These are phyloP conservation scores for Buathra laborator DNA, from an alignment of 2,888 invertebrate genomes.

Conservation along the genomic window DNA sequence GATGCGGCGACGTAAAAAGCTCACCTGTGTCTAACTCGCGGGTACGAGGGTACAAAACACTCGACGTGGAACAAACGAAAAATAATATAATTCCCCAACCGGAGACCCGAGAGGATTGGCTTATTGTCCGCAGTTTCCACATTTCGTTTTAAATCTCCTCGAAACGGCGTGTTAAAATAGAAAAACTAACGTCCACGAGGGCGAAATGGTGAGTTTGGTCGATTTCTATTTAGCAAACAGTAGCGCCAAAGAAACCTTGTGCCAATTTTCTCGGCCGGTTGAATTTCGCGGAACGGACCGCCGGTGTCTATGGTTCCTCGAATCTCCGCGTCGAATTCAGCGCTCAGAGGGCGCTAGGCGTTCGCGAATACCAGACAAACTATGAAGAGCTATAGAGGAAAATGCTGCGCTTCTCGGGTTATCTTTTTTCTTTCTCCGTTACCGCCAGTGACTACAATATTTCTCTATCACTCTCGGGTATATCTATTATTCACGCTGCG, in stretches of 20 bases:
- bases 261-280: slow-evolving; percentile 80
- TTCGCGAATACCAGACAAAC: slow-evolving; percentile 7
- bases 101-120: not conserved
- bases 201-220: slow-evolving; percentile 53
- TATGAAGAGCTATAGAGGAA: not conserved
- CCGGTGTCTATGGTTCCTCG: slow-evolving; percentile 28
- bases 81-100: not conserved
- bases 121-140: slow-evolving; percentile 21
- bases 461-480: slow-evolving; percentile 60
- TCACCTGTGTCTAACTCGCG: not conserved
- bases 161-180: slow-evolving; percentile 22
- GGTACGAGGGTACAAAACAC: not conserved
- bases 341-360: slow-evolving; percentile 3
- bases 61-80: not conserved
- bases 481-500: slow-evolving; percentile 81
- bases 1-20: not conserved
- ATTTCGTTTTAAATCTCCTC: slow-evolving; percentile 31
- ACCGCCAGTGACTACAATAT: slow-evolving; percentile 3
- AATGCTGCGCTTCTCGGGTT: not conserved
- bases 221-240: not conserved
- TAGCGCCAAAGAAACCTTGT: slow-evolving; percentile 77
- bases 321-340: not conserved
- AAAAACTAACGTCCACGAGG: slow-evolving; percentile 32
- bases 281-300: slow-evolving; percentile 75
- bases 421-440: slow-evolving; percentile 25